Base-by-base conservation (phyloP, 2,888 invertebrate genomes). In the Rhyacophila evoluta region DNA sequence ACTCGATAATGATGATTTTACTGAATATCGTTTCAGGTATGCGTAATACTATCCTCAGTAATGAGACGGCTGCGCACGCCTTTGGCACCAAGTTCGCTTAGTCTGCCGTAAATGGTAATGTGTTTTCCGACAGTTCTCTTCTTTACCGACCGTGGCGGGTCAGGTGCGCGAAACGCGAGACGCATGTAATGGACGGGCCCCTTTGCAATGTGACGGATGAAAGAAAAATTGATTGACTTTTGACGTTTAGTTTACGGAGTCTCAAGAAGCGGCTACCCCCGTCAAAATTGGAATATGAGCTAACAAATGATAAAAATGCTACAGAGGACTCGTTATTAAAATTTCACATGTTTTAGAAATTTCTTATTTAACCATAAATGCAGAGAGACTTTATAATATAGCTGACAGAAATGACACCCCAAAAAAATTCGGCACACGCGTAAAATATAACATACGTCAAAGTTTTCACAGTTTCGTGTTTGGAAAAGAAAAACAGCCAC, bases 71-170 rank as follows among this genome's bases (percentile, higher is more conserved):
- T 19, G 55, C 15, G 55, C 55, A 55, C 55, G 55, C 55, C 55
- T 19, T 55, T 55, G 10, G 55, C 55, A 2, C 19, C 15, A 55
- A 55, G 55, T 55, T 55, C 19, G 55, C 55, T 55, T 55, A 6
- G 19, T 55, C 55, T 15, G 55, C 55, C 19, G 55, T 55, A 55
- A 55, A 55, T 55, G 55, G 55, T 55, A 55, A 55, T 55, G 55
- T 55, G 55, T 55, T 55, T 41, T 25, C 55, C 25, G 19, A 55
- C 55, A 55, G 55, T 25, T 55, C 25, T 19, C 55, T 55, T 12
- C 55, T 55, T 55, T 55, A 19, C 55, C 25, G 55, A 55, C 55
- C 41, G 41, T 41, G 41, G 12, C 19, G 41, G 41, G 41, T 5
- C 55, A 55, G 55, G 55, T 55, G 55, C 55, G 55, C 25, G 8